Evolutionary conservation across 1,140 invertebrate species (phyloP).

Genomic region (Chymomyza costata): DNA sequence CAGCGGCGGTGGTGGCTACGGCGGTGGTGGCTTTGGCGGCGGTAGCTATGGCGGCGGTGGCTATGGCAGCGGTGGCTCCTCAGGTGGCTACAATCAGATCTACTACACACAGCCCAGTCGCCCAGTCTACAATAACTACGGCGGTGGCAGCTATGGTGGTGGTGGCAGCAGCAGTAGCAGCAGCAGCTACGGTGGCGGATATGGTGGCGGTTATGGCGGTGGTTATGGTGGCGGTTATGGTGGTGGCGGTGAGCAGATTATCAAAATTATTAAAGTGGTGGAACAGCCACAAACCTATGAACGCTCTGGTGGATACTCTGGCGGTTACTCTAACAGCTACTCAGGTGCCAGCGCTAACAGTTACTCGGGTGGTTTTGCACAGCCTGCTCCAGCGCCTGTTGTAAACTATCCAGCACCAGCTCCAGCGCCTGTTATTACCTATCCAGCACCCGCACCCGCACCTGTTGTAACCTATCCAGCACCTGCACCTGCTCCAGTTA

Average conservation of each 20-base stretch:
- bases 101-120: conserved; percentile 57
- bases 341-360: conserved; percentile 21
- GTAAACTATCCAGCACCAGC: conserved; percentile 32
- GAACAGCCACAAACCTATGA: conserved; percentile 40
- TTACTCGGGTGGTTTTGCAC: conserved; percentile 19
- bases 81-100: conserved; percentile 52
- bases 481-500: conserved; percentile 23
- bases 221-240: conserved; percentile 33
- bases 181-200: conserved; percentile 17
- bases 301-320: conserved; percentile 24
- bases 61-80: conserved; percentile 43
- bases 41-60: conserved; percentile 13
- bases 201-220: conserved; percentile 16
- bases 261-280: conserved; percentile 58
- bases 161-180: conserved; percentile 4
- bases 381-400: conserved; percentile 20
- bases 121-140: conserved; percentile 41
- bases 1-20: conserved; percentile 11
- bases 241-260: conserved; percentile 44
- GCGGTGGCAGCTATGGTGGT: conserved; percentile 25
- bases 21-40: conserved; percentile 15
- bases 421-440: conserved; percentile 14
- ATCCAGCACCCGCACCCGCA: conserved; percentile 20
- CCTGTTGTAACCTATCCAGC: conserved; percentile 1
- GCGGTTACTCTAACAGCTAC: conserved; percentile 22